phyloP scores from a whole-genome alignment of 1,140 invertebrate genomes.

The Prorops nasuta region DNA sequence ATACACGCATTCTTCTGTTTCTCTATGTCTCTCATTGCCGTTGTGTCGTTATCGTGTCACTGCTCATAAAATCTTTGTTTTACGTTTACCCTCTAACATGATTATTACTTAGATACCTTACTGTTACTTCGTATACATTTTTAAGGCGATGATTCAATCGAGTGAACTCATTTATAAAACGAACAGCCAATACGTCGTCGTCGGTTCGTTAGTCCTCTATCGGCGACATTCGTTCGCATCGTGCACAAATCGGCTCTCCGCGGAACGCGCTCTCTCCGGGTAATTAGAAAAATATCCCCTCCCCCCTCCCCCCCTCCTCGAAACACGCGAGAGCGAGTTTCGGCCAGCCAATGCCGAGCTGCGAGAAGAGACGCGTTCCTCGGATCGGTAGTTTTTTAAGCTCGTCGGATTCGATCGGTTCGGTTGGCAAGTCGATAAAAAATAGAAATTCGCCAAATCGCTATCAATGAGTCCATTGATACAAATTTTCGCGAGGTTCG shows the following conservation, averaged over 20 bases:
- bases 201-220: slow-evolving; percentile 31
- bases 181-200: slow-evolving; percentile 51
- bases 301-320: no score
- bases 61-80: slow-evolving; percentile 55
- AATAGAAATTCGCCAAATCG: background rate
- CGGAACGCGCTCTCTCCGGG: background rate
- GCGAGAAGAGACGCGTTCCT: no score
- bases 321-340: no score
- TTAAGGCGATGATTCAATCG: slow-evolving; percentile 61
- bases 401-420: no score
- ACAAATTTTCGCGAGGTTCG: background rate
- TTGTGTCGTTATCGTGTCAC: slow-evolving; percentile 38
- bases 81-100: slow-evolving; percentile 51
- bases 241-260: slow-evolving; percentile 1
- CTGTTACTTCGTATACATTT: slow-evolving; percentile 60
- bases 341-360: no score
- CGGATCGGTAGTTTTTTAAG: no score
- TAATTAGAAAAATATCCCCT: no score
- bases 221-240: background rate
- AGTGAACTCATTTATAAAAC: slow-evolving; percentile 55
- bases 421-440: no score
- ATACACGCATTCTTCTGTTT: no score
- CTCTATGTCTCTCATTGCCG: slow-evolving; percentile 16
- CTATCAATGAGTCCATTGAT: background rate
- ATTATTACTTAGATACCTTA: slow-evolving; percentile 59